phyloP scores from a whole-genome alignment of 2,888 invertebrate genomes.

The Teinopalpus imperialis region DNA sequence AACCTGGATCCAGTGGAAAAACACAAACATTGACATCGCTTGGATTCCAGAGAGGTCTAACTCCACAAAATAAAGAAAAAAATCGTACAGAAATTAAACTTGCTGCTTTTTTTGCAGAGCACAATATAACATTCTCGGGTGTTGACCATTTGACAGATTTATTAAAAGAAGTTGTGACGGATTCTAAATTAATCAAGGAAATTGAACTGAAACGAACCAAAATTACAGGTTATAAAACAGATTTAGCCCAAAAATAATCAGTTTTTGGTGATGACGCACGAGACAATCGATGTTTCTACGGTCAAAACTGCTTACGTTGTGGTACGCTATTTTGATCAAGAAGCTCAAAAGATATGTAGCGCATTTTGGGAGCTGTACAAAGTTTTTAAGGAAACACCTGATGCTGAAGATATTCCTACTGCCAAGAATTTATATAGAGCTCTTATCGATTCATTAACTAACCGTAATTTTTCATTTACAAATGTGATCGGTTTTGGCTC shows the following conservation, averaged over 20 bases:
- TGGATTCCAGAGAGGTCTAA: slow-evolving; percentile 28
- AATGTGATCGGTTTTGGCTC: slow-evolving; percentile 45
- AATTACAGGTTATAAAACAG: slow-evolving; percentile 12
- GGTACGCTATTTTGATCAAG: slow-evolving; percentile 36
- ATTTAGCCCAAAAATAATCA: slow-evolving; percentile 30
- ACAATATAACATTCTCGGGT: slow-evolving; percentile 36
- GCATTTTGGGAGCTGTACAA: slow-evolving; percentile 29
- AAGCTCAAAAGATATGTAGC: too few species aligned
- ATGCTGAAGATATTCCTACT: too few species aligned
- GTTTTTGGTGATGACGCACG: too few species aligned
- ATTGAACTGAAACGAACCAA: slow-evolving; percentile 35
- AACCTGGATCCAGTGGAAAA: slow-evolving; percentile 30
- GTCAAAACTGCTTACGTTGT: slow-evolving; percentile 35
- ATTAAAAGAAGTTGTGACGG: slow-evolving; percentile 35
- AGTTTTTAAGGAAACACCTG: slow-evolving; percentile 24
- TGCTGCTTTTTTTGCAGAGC: slow-evolving; percentile 36
- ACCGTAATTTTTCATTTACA: slow-evolving; percentile 23
- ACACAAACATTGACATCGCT: too few species aligned
- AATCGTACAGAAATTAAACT: slow-evolving; percentile 31
- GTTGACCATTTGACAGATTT: too few species aligned
- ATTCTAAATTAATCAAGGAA: slow-evolving; percentile 35
- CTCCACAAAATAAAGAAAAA: slow-evolving; percentile 32
- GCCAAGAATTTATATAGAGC: slow-evolving; percentile 25
- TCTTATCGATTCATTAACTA: too few species aligned
- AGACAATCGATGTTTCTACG: too few species aligned